phyloP scores from a whole-genome alignment of 1,140 invertebrate genomes.

The Pemphigus obesinymphae region DNA sequence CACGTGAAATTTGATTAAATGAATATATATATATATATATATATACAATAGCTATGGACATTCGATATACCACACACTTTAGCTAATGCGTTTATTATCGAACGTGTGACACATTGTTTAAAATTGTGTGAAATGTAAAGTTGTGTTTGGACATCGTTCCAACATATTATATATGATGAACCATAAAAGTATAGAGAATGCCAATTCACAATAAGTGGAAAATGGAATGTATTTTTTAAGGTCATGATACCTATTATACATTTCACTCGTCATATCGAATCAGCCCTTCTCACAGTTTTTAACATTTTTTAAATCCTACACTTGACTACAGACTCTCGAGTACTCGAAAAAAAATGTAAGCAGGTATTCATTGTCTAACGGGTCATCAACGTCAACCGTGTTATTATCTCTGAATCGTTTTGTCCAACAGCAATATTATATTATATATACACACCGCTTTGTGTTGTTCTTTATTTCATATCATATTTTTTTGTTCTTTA shows the following conservation, averaged over 20 bases:
- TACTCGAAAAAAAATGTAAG: background rate
- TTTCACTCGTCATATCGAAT: background rate
- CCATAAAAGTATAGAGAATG: background rate
- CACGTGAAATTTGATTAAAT: too few species aligned
- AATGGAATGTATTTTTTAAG: background rate
- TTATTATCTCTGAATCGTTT: background rate
- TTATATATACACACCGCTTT: background rate
- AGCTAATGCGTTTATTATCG: background rate
- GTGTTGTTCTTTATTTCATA: background rate
- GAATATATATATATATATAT: too few species aligned
- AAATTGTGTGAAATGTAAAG: background rate
- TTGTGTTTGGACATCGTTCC: background rate
- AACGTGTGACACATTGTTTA: background rate
- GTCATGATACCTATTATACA: background rate
- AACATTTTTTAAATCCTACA: background rate
- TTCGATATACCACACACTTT: too few species aligned
- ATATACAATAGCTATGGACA: too few species aligned
- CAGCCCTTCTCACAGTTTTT: background rate
- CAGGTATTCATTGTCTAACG: background rate
- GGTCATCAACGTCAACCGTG: background rate
- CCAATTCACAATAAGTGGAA: background rate
- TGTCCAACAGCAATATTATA: background rate
- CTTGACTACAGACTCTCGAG: too few species aligned
- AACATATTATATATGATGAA: background rate
- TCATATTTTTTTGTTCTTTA: slow-evolving; percentile 9